phyloP scores from a whole-genome alignment of 2,888 invertebrate species.

The Philereme transversata region DNA sequence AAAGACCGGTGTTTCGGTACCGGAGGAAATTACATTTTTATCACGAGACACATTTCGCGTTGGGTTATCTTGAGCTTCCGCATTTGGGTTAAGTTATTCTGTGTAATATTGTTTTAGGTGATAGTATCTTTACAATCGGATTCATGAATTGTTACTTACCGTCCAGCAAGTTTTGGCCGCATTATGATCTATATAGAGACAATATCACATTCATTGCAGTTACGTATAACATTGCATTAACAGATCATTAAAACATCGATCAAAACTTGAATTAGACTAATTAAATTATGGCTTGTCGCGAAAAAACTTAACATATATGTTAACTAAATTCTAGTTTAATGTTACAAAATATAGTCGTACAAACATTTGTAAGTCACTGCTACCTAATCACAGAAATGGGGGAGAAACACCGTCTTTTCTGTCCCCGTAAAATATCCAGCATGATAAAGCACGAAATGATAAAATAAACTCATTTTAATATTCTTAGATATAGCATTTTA shows the following conservation, averaged over 20 bases:
- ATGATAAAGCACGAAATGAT: slow-evolving; percentile 63
- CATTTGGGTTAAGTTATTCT: slow-evolving; percentile 47
- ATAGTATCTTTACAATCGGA: slow-evolving; percentile 3
- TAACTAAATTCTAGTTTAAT: slow-evolving; percentile 8
- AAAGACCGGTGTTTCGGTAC: slow-evolving; percentile 63
- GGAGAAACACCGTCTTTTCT: slow-evolving; percentile 50
- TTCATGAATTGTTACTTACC: too few relatives aligned
- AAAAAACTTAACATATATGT: neutral
- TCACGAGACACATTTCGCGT: slow-evolving; percentile 62
- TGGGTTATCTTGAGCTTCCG: slow-evolving; percentile 51
- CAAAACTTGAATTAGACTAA: too few relatives aligned
- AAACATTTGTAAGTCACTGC: slow-evolving; percentile 52
- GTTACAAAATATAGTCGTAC: slow-evolving; percentile 16
- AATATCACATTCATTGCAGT: too few relatives aligned
- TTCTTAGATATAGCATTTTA: slow-evolving; percentile 2
- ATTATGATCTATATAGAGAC: too few relatives aligned
- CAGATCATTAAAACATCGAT: too few relatives aligned
- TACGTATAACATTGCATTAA: too few relatives aligned
- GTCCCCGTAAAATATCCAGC: slow-evolving; percentile 54
- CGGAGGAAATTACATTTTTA: slow-evolving; percentile 71
- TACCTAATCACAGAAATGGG: slow-evolving; percentile 51
- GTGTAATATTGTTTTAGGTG: slow-evolving; percentile 43
- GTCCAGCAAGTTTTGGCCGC: too few relatives aligned
- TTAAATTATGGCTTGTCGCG: too few relatives aligned
- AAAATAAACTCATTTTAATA: slow-evolving; percentile 42